Conservation (phyloP, 2,888 invertebrate genomes). For the Penaeus monodon region DNA sequence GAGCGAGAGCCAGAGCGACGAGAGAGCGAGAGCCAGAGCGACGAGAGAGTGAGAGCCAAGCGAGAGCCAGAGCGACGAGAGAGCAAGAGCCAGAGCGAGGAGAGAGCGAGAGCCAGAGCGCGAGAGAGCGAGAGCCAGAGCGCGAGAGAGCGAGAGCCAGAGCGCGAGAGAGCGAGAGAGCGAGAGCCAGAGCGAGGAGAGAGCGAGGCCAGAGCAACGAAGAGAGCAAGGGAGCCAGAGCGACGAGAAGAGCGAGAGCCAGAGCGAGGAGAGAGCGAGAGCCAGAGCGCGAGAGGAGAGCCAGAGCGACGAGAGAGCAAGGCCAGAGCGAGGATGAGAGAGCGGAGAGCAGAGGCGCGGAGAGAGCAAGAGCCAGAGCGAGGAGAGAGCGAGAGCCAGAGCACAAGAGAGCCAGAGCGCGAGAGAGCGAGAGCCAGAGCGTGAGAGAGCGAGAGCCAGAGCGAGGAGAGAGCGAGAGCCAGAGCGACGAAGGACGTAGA, state of each 20-base stretch:
- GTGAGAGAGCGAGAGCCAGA: neutral
- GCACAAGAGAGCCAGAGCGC: neutral
- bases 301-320: neutral
- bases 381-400: conserved; percentile 6
- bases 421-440: neutral
- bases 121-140: neutral
- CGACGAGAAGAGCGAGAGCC: neutral
- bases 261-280: neutral
- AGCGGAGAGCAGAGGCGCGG: neutral
- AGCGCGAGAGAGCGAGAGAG: neutral
- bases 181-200: neutral
- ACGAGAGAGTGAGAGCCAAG: no score
- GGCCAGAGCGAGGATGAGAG: no score
- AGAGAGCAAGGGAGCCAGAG: neutral
- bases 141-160: neutral
- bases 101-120: no score
- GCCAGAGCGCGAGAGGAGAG: neutral
- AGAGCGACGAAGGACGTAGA: neutral
- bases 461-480: no score
- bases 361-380: no score
- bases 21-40: neutral
- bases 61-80: neutral
- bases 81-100: no score
- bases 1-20: neutral
- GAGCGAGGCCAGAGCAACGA: neutral